Percentiles rank a stretch among this genome's conserved stretches.
phyloP scores from a whole-genome alignment of 1,140 invertebrate genomes.

The Neodiprion lecontei region DNA sequence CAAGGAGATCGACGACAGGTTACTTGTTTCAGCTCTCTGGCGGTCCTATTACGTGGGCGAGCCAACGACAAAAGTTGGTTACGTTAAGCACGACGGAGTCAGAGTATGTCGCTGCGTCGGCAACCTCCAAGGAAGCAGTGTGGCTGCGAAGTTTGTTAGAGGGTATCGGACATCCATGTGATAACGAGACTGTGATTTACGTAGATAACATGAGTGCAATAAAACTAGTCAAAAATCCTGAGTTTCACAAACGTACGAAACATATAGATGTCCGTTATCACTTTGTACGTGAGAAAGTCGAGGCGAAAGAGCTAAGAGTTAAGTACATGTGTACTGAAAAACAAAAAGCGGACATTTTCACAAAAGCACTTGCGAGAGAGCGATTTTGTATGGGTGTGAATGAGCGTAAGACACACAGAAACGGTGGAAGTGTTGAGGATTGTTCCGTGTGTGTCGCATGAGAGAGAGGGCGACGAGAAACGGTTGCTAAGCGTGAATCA shows the following conservation, averaged over 20 bases:
- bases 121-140: constrained; percentile 16
- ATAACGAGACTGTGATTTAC: constrained; percentile 23
- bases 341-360: constrained; percentile 26
- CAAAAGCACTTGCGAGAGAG: too few species aligned
- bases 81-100: too few species aligned
- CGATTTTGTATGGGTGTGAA: too few species aligned
- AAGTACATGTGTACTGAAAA: constrained; percentile 20
- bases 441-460: too few species aligned
- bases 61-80: too few species aligned
- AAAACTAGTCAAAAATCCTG: constrained; percentile 45
- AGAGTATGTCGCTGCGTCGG: constrained; percentile 22
- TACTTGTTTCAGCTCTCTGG: too few species aligned
- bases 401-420: too few species aligned
- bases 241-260: constrained; percentile 42
- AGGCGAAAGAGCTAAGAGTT: constrained; percentile 21
- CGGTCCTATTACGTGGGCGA: constrained; percentile 12
- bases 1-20: too few species aligned
- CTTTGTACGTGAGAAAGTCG: constrained; percentile 32
- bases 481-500: too few species aligned
- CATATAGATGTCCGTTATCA: constrained; percentile 39
- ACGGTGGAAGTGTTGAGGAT: too few species aligned
- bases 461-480: too few species aligned
- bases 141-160: constrained; percentile 23
- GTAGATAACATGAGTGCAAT: constrained; percentile 48
- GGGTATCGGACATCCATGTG: constrained; percentile 5